phyloP scores from a whole-genome alignment of 2,888 invertebrate genomes.

The Nomada fabriciana region DNA sequence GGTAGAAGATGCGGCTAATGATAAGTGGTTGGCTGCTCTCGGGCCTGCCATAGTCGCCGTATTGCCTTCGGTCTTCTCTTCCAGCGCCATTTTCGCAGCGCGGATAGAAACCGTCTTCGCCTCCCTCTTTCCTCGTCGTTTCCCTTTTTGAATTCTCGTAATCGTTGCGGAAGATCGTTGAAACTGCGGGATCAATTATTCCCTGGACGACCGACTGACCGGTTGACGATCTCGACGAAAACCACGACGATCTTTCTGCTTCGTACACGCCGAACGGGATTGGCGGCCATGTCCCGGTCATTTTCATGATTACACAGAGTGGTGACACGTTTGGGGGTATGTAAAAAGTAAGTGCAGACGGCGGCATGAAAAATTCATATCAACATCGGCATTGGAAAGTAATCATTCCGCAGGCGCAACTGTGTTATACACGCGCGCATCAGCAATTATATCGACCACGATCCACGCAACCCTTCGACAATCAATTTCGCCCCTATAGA shows the following conservation, averaged over 20 bases:
- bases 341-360: constrained; percentile 6
- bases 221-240: constrained; percentile 4
- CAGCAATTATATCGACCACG: constrained; percentile 41
- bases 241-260: constrained; percentile 10
- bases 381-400: constrained; percentile 8
- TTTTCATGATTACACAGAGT: constrained; percentile 31
- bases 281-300: not conserved
- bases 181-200: constrained; percentile 68
- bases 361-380: constrained; percentile 32
- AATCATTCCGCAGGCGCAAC: constrained; percentile 24
- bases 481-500: too few relatives aligned
- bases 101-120: constrained; percentile 41
- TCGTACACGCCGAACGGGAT: constrained; percentile 14
- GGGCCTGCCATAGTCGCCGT: constrained; percentile 63
- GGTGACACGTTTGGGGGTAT: constrained; percentile 25
- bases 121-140: not conserved
- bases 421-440: constrained; percentile 20
- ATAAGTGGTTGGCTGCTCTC: constrained; percentile 79
- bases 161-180: constrained; percentile 65
- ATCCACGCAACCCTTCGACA: not conserved
- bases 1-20: constrained; percentile 82
- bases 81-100: constrained; percentile 65
- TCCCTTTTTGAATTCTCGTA: constrained; percentile 44
- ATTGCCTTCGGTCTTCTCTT: constrained; percentile 65
- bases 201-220: constrained; percentile 2